Evolutionary conservation across 1,140 invertebrate species (phyloP).

Genomic region (Drosophila tristis): DNA sequence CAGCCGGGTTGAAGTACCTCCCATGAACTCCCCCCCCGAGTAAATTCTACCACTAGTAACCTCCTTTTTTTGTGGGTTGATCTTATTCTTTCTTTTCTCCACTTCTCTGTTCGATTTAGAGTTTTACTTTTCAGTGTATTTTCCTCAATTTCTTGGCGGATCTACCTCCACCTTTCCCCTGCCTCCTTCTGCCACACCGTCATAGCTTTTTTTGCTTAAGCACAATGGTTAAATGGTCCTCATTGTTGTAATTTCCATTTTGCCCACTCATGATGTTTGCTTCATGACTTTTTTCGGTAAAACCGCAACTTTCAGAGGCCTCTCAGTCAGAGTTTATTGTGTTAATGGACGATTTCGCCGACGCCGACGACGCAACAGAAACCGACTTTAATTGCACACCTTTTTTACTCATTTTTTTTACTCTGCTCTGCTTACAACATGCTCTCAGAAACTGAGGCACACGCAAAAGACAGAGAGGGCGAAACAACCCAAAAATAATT

Average conservation of each 20-base stretch:
- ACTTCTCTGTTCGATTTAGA: not conserved
- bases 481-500: slow-evolving; percentile 44
- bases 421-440: slow-evolving; percentile 36
- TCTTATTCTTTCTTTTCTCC: not conserved
- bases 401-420: slow-evolving; percentile 7
- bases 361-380: slow-evolving; percentile 51
- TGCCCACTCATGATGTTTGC: slow-evolving; percentile 53
- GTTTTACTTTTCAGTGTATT: too few relatives aligned
- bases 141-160: not conserved
- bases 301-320: slow-evolving; percentile 22
- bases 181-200: slow-evolving; percentile 5
- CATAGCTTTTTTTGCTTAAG: slow-evolving; percentile 37
- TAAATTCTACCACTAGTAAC: too few relatives aligned
- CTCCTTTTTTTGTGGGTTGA: too few relatives aligned
- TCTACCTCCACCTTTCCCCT: not conserved
- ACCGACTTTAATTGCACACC: slow-evolving; percentile 63
- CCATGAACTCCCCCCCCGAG: too few relatives aligned
- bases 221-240: slow-evolving; percentile 48
- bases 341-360: slow-evolving; percentile 70
- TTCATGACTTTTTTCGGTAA: slow-evolving; percentile 13
- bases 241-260: slow-evolving; percentile 55
- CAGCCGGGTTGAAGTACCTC: slow-evolving; percentile 11
- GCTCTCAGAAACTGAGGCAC: slow-evolving; percentile 29
- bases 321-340: slow-evolving; percentile 69
- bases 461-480: not conserved